phyloP scores from a whole-genome alignment of 2,797 vertebrate species.

The Cossypha dichroa region DNA sequence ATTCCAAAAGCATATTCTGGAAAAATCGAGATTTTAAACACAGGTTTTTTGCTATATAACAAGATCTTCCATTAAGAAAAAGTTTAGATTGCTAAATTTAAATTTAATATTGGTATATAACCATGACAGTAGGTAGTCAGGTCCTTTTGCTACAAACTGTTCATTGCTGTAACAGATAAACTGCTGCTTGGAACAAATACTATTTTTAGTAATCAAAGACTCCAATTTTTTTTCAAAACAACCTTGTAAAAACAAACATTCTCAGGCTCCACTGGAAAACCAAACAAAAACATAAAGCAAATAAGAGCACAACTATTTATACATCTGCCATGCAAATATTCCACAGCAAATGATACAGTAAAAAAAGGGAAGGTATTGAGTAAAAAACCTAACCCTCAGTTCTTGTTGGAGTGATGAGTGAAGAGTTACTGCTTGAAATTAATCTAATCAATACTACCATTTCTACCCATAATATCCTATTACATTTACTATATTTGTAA shows the following conservation, averaged over 20 bases:
- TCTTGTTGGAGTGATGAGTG: neutral
- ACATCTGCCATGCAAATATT: neutral
- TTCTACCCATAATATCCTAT: neutral
- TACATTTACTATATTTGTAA: neutral
- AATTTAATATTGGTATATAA: neutral
- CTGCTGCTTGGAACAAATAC: neutral
- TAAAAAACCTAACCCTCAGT: neutral
- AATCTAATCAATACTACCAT: neutral
- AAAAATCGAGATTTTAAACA: neutral
- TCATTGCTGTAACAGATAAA: neutral
- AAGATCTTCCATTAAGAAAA: neutral
- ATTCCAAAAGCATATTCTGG: neutral
- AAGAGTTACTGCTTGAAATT: neutral
- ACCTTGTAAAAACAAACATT: slow-evolving; percentile 33
- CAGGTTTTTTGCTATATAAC: neutral
- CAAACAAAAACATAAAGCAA: neutral
- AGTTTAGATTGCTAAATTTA: neutral
- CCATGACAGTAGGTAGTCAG: neutral
- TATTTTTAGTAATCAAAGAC: slow-evolving; percentile 17
- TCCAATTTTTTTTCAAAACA: neutral
- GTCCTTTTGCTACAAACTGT: neutral
- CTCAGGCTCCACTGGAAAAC: neutral
- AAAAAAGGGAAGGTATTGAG: neutral
- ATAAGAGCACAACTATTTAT: neutral
- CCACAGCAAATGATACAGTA: neutral